Conservation (phyloP, 1,140 invertebrate genomes). For the Drosophila tsacasi region DNA sequence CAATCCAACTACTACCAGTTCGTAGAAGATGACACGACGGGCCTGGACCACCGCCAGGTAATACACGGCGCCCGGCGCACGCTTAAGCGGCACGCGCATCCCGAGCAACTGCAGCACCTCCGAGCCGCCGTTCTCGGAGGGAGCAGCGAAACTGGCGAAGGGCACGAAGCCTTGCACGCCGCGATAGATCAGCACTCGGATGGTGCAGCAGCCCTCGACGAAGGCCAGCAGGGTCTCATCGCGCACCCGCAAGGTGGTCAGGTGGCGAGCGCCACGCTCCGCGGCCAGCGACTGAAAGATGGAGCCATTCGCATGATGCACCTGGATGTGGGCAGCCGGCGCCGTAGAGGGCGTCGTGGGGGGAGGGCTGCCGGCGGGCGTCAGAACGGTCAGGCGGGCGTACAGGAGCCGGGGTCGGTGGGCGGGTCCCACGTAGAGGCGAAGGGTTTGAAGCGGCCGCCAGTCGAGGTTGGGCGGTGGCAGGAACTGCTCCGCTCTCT, state of each 20-base stretch:
- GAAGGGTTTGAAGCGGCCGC: conserved; percentile 49
- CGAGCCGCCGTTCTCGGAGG: neutral
- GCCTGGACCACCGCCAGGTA: conserved; percentile 51
- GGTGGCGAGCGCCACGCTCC: conserved; percentile 46
- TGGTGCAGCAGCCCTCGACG: conserved; percentile 64
- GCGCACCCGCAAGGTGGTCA: conserved; percentile 59
- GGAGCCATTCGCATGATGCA: conserved; percentile 64
- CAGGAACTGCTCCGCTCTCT: conserved; percentile 6
- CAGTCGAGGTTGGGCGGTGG: neutral
- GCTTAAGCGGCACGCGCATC: conserved; percentile 40
- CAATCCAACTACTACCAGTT: conserved; percentile 53
- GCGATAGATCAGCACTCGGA: conserved; percentile 71
- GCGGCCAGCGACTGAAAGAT: conserved; percentile 72
- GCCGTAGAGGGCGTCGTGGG: conserved; percentile 52
- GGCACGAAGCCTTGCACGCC: conserved; percentile 77
- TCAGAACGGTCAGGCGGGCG: conserved; percentile 49
- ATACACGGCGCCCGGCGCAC: conserved; percentile 46
- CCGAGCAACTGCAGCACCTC: conserved; percentile 51
- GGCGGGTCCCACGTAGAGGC: conserved; percentile 44
- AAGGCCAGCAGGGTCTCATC: conserved; percentile 76
- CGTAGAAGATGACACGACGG: conserved; percentile 52
- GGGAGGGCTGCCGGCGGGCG: neutral
- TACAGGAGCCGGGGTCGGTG: conserved; percentile 41
- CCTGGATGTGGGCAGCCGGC: conserved; percentile 56
- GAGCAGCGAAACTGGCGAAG: conserved; percentile 49